Base-by-base conservation (phyloP, 2,113 vertebrate genomes). In the Hymenochirus boettgeri region DNA sequence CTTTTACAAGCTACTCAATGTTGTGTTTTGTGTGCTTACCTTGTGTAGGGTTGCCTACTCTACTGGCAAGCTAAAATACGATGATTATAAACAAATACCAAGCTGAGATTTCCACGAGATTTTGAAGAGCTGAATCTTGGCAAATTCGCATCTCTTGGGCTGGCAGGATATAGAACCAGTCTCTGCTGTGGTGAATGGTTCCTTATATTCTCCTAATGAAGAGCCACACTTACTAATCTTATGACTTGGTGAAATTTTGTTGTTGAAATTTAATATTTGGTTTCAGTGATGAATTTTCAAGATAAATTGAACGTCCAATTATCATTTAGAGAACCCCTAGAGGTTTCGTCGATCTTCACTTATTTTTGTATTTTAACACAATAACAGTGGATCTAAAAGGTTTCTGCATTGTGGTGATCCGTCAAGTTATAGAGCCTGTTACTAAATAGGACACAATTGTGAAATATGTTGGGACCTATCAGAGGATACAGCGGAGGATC, bases 41-140 rank as follows among this genome's bases (percentile, higher is more conserved):
- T 67, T 67, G 64, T 67, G 27, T 67, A 52, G 64, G 37, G 64
- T 67, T 67, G 46, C 64, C 31, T 39, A 27, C 25, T 26, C n/a
- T 45, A 59, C 57, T 67, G 64, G 64, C 64, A 67, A 59, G 45
- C 64, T 67, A 29, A 67, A 67, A 67, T 67, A 59, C 58, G 59
- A 59, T 67, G 59, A 67, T n/a, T 67, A 67, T 45, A 56, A 67
- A 67, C 24, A 25, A 67, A 67, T 59, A 67, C 22, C 7, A 51
- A 59, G 55, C 31, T 19, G 56, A 67, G 64, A 67, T 67, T 67
- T 67, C 64, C 64, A 67, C 64, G 59, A 51, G 64, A 67, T 59
- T 67, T 67, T 23, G 56, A 52, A 47, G 64, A 67, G 31, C 55
- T 42, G 56, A 67, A 59, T 52, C 64, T 66, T 67, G 46, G 64